Conservation (phyloP, 2,113 vertebrate species). For the Bos javanicus region DNA sequence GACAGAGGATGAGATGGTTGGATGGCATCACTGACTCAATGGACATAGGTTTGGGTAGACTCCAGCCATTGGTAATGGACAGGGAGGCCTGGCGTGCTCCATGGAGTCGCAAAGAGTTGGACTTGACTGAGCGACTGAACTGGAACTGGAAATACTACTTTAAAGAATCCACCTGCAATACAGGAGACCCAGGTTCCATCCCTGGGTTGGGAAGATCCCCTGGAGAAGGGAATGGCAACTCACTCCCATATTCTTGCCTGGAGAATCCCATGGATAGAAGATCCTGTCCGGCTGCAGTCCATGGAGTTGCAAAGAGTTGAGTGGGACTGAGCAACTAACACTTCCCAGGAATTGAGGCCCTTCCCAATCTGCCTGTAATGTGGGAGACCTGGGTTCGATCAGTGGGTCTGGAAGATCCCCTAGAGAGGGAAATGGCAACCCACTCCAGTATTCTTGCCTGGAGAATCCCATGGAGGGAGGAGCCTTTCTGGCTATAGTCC, state of each 20-base stretch:
- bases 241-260: neutral
- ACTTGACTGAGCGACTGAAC: neutral
- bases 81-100: neutral
- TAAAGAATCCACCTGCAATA: neutral
- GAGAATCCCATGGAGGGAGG: neutral
- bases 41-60: neutral
- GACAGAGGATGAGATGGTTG: neutral
- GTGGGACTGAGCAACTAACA: neutral
- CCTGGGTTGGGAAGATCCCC: neutral
- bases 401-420: neutral
- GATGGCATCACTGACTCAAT: neutral
- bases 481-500: neutral
- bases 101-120: neutral
- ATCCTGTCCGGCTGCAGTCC: neutral
- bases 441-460: neutral
- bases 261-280: neutral
- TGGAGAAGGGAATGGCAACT: neutral
- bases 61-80: neutral
- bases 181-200: neutral
- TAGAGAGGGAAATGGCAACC: neutral
- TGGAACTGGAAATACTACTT: neutral
- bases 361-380: neutral
- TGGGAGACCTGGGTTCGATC: neutral
- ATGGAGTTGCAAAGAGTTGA: neutral
- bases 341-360: neutral